Percentiles rank a stretch among this genome's conserved stretches.
Evolutionary conservation across 2,113 vertebrate genomes (phyloP).

Genomic region (Prietella phreatophila): DNA sequence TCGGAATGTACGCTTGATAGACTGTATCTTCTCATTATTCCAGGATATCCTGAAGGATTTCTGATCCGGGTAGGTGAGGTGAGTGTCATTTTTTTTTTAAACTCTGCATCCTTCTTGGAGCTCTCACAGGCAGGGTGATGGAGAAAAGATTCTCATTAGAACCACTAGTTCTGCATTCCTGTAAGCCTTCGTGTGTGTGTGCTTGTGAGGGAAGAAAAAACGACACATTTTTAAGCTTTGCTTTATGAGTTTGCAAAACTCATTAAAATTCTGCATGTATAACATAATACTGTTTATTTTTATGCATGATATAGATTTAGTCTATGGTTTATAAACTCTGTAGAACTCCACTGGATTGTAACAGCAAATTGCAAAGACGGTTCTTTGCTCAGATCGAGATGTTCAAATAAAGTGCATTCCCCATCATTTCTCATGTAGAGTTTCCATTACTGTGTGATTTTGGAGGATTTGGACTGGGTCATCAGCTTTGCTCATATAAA

Average conservation of each 20-base stretch:
- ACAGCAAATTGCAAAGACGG: not conserved
- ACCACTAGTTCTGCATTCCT: not conserved
- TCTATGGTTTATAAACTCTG: not conserved
- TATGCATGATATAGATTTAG: not conserved
- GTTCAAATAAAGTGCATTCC: not conserved
- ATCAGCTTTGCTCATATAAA: not conserved
- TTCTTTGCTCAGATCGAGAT: not conserved
- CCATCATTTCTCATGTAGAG: not conserved
- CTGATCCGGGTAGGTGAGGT: slow-evolving; percentile 27
- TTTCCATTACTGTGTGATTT: not conserved
- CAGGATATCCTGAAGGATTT: slow-evolving; percentile 27
- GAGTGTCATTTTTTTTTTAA: slow-evolving; percentile 1
- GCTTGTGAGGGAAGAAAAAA: rapidly evolving
- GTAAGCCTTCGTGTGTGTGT: not conserved
- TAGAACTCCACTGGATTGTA: not conserved
- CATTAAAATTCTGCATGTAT: not conserved
- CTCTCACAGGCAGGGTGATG: not conserved
- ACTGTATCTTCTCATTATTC: slow-evolving; percentile 5
- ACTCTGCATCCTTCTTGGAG: not conserved
- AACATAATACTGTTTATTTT: not conserved
- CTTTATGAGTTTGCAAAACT: not conserved
- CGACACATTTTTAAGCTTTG: no score
- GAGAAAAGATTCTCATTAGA: not conserved
- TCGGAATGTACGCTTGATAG: slow-evolving; percentile 28
- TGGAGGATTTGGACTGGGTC: no score